These are phyloP conservation scores for Chaetodon auriga DNA, from an alignment of 2,113 vertebrate species.

Conservation along the genomic window DNA sequence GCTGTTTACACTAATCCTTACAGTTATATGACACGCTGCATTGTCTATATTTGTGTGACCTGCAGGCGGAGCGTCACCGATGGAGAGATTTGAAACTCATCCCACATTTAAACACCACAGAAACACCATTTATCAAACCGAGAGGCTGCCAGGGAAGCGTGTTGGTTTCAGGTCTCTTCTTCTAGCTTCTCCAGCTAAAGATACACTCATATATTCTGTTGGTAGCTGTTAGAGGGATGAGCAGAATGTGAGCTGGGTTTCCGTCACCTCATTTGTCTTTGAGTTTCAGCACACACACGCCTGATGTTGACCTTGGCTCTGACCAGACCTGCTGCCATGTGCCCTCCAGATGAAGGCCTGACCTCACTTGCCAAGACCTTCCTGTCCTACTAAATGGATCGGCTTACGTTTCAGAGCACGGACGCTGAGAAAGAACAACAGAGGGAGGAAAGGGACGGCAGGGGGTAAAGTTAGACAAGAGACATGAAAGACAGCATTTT, in stretches of 20 bases:
- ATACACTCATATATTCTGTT: background rate
- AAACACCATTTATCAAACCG: slow-evolving; percentile 3
- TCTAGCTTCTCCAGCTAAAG: background rate
- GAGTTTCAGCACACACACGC: slow-evolving; percentile 35
- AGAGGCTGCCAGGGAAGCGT: background rate
- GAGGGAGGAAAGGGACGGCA: background rate
- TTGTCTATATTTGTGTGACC: slow-evolving; percentile 13
- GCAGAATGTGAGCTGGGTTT: slow-evolving; percentile 13
- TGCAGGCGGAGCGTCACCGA: slow-evolving; percentile 50
- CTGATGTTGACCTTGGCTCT: slow-evolving; percentile 67
- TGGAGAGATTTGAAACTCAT: slow-evolving; percentile 45
- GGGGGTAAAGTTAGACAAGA: slow-evolving; percentile 44
- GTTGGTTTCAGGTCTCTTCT: background rate
- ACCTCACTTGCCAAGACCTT: slow-evolving; percentile 56
- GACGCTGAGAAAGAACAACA: slow-evolving; percentile 9
- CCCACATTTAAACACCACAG: slow-evolving; percentile 21
- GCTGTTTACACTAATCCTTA: slow-evolving; percentile 8
- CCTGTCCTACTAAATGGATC: slow-evolving; percentile 52
- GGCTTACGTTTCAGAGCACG: slow-evolving; percentile 24
- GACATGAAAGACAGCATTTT: slow-evolving; percentile 60
- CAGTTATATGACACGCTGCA: background rate
- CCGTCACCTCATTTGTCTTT: slow-evolving; percentile 48
- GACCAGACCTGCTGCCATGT: slow-evolving; percentile 56
- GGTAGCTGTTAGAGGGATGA: background rate
- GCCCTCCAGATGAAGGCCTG: slow-evolving; percentile 49